Evolutionary conservation across 2,113 vertebrate genomes (phyloP).

Genomic region (Narcine bancroftii): DNA sequence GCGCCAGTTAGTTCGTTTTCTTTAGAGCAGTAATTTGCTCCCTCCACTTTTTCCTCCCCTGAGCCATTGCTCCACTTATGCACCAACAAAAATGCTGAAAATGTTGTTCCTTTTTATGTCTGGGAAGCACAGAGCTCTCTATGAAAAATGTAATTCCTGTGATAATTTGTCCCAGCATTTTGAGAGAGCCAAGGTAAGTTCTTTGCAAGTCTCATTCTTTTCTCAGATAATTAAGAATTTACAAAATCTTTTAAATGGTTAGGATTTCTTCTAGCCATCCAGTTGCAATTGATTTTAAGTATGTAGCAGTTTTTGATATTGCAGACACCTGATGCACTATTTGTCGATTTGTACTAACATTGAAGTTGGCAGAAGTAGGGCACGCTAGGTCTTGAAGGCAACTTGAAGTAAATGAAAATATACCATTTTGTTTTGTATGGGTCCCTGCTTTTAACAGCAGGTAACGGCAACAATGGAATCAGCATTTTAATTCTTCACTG

Average conservation of each 20-base stretch:
- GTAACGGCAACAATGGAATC: not conserved
- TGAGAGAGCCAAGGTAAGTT: not conserved
- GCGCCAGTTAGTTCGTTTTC: not conserved
- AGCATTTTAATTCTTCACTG: conserved; percentile 21
- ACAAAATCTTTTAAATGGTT: not conserved
- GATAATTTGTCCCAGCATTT: not conserved
- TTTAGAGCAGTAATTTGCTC: not conserved
- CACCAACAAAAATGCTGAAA: not conserved
- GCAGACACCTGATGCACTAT: conserved; percentile 20
- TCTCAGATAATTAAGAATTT: not conserved
- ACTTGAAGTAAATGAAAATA: not conserved
- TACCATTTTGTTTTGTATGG: not conserved
- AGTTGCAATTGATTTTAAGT: not conserved
- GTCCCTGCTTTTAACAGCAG: not conserved
- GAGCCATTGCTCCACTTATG: not conserved
- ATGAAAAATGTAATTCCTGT: not conserved
- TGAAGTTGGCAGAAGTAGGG: not conserved
- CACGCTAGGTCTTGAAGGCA: not conserved
- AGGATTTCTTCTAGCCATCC: not conserved
- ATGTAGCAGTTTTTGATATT: not conserved
- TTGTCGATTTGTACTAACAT: not conserved
- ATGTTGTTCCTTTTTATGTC: not conserved
- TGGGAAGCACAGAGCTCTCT: not conserved
- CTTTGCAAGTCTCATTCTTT: not conserved
- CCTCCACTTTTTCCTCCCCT: not conserved